Conservation (phyloP, 2,888 invertebrate species). For the Acleris emargana region DNA sequence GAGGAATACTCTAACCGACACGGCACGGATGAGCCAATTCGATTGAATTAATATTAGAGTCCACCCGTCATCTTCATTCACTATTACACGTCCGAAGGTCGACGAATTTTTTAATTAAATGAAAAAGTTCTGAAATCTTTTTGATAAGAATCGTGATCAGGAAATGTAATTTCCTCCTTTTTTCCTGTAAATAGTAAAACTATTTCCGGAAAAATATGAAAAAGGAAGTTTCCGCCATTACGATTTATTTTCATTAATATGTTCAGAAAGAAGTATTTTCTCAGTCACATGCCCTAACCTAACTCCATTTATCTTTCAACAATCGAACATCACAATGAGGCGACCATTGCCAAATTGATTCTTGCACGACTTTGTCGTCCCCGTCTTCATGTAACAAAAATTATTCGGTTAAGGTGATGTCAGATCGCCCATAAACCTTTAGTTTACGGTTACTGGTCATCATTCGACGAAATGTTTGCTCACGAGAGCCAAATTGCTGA, state of each 20-base stretch:
- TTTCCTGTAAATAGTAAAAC: too few relatives aligned
- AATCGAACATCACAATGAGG: constrained; percentile 4
- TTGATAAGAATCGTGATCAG: too few relatives aligned
- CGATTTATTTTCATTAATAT: background rate
- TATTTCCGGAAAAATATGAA: too few relatives aligned
- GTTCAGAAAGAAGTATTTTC: constrained; percentile 1
- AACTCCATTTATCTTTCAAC: constrained; percentile 1
- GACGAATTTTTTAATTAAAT: constrained; percentile 11
- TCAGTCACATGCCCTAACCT: background rate
- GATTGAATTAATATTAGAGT: constrained; percentile 33
- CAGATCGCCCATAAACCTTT: constrained; percentile 24
- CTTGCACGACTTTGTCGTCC: constrained; percentile 7
- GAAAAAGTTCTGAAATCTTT: background rate
- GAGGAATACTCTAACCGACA: constrained; percentile 44
- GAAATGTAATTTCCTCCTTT: too few relatives aligned
- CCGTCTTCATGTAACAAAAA: constrained; percentile 10
- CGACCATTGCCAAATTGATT: constrained; percentile 24
- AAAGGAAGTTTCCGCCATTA: background rate
- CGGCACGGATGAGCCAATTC: constrained; percentile 25
- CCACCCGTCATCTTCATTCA: constrained; percentile 7
- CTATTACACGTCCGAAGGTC: constrained; percentile 6
- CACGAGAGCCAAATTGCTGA: constrained; percentile 17
- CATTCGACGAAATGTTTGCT: constrained; percentile 24
- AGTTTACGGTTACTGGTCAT: constrained; percentile 28
- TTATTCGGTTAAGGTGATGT: constrained; percentile 23